phyloP scores from a whole-genome alignment of 2,888 invertebrate genomes.

The Girardia tigrina region DNA sequence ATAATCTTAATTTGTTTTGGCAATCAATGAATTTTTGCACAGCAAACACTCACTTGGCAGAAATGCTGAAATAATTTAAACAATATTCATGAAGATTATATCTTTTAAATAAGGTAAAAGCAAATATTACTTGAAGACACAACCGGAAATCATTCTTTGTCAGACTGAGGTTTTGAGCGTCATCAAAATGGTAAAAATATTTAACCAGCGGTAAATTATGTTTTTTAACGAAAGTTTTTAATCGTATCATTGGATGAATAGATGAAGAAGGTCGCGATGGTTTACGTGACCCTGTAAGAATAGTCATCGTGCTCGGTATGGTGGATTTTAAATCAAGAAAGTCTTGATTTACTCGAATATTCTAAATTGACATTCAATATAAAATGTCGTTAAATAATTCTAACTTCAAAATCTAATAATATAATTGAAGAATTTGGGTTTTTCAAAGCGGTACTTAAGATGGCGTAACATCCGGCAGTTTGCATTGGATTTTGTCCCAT shows the following conservation, averaged over 20 bases:
- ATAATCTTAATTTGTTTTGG: too few relatives aligned
- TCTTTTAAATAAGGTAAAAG: neutral
- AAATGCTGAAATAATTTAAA: neutral
- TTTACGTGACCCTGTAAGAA: constrained; percentile 44
- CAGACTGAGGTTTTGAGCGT: constrained; percentile 48
- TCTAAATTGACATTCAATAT: constrained; percentile 39
- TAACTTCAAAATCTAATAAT: constrained; percentile 46
- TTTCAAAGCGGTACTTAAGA: constrained; percentile 46
- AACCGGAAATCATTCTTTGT: constrained; percentile 46
- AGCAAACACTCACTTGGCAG: constrained; percentile 19
- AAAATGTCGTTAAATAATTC: constrained; percentile 32
- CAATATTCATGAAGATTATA: neutral
- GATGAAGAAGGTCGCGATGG: constrained; percentile 44
- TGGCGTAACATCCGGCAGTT: constrained; percentile 48
- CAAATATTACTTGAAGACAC: constrained; percentile 44
- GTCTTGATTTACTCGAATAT: constrained; percentile 47
- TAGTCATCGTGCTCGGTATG: neutral
- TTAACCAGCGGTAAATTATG: constrained; percentile 46
- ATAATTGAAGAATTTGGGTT: constrained; percentile 44
- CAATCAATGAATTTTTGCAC: too few relatives aligned
- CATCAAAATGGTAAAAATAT: constrained; percentile 49
- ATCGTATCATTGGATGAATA: constrained; percentile 48
- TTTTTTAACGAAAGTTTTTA: constrained; percentile 46
- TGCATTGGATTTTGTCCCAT: constrained; percentile 50
- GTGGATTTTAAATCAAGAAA: constrained; percentile 42